Evolutionary conservation across 2,888 invertebrate species (phyloP).

Genomic region (Epirrhoe tristata): DNA sequence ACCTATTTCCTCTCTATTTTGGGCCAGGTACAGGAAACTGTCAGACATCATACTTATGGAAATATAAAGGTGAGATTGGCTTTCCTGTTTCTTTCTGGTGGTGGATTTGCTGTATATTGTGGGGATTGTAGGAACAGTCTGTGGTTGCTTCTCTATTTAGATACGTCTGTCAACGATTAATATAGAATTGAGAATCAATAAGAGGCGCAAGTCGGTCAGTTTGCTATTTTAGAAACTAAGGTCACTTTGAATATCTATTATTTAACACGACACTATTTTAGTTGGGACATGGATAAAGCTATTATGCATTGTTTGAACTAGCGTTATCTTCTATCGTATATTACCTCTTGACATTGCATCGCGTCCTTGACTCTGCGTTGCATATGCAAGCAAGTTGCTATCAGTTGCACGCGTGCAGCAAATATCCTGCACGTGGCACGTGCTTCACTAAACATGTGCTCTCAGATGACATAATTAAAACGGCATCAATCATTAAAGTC

Average conservation of each 20-base stretch:
- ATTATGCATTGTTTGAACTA: constrained; percentile 43
- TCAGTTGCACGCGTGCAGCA: constrained; percentile 77
- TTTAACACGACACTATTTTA: constrained; percentile 1
- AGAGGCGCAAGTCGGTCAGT: constrained; percentile 20
- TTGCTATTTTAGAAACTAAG: constrained; percentile 13
- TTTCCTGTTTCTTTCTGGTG: constrained; percentile 59
- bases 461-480: constrained; percentile 37
- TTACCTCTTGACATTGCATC: constrained; percentile 65
- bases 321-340: constrained; percentile 63
- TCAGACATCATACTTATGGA: constrained; percentile 89
- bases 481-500: constrained; percentile 32
- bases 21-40: constrained; percentile 89
- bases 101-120: constrained; percentile 41
- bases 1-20: constrained; percentile 81
- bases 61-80: constrained; percentile 88
- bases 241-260: constrained; percentile 2
- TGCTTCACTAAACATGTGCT: constrained; percentile 56
- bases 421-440: constrained; percentile 76
- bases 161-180: constrained; percentile 8
- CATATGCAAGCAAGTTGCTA: constrained; percentile 64
- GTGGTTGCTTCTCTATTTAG: constrained; percentile 16
- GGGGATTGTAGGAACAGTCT: background rate
- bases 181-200: constrained; percentile 29
- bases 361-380: constrained; percentile 73
- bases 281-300: constrained; percentile 17